Evolutionary conservation across 2,888 invertebrate genomes (phyloP).

Genomic region (Eueremaeus valkanovi): DNA sequence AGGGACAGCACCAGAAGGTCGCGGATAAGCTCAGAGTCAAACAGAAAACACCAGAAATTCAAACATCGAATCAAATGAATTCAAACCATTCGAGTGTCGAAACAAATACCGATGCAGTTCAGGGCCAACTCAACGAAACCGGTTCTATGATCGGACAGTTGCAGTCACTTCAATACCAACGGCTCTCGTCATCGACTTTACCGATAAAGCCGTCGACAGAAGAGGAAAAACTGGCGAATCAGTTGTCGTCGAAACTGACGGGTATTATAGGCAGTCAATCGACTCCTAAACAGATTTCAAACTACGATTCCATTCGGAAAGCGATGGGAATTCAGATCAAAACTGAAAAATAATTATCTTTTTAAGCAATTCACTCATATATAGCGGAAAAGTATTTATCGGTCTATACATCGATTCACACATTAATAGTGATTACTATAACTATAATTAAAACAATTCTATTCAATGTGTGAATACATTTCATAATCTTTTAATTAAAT

Average conservation of each 20-base stretch:
- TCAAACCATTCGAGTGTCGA: not conserved
- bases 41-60: not conserved
- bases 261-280: constrained; percentile 36
- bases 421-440: too few relatives aligned
- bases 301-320: constrained; percentile 33
- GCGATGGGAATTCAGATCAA: constrained; percentile 41
- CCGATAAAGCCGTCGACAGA: constrained; percentile 36
- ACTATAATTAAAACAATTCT: too few relatives aligned
- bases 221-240: constrained; percentile 41
- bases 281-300: constrained; percentile 37
- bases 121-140: constrained; percentile 36
- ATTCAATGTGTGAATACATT: too few relatives aligned
- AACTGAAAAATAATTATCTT: constrained; percentile 63
- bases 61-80: not conserved
- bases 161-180: constrained; percentile 34
- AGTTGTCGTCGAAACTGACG: constrained; percentile 37
- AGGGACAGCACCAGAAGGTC: constrained; percentile 74
- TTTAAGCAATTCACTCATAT: too few relatives aligned
- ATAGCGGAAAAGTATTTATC: too few relatives aligned
- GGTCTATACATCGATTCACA: too few relatives aligned
- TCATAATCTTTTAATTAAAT: too few relatives aligned
- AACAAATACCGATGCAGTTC: constrained; percentile 11
- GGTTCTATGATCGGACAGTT: constrained; percentile 36
- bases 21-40: constrained; percentile 59
- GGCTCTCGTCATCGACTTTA: constrained; percentile 35